phyloP scores from a whole-genome alignment of 1,140 invertebrate species.

The Neodiprion pinetum region DNA sequence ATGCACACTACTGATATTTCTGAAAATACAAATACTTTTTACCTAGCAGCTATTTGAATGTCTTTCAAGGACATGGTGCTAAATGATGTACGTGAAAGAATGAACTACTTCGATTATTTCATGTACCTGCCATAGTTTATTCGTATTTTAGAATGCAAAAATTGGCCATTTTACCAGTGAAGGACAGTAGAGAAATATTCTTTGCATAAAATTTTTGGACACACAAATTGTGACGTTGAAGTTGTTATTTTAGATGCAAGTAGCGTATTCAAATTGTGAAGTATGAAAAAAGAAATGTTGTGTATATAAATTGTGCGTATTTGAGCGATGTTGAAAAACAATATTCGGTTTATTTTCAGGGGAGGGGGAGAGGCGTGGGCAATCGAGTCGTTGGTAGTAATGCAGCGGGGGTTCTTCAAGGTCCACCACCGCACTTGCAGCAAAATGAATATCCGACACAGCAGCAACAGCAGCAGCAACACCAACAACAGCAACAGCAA shows the following conservation, averaged over 20 bases:
- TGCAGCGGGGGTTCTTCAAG: slow-evolving; percentile 53
- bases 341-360: slow-evolving; percentile 50
- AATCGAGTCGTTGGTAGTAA: slow-evolving; percentile 70
- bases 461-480: slow-evolving; percentile 47
- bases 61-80: too few species aligned
- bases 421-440: slow-evolving; percentile 55
- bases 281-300: slow-evolving; percentile 5
- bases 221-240: not conserved
- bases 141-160: too few species aligned
- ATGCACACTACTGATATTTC: too few species aligned
- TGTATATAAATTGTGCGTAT: too few species aligned
- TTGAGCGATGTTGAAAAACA: not conserved
- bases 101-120: too few species aligned
- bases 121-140: too few species aligned
- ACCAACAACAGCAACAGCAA: slow-evolving; percentile 37
- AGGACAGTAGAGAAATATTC: too few species aligned
- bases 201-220: too few species aligned
- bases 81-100: too few species aligned
- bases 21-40: too few species aligned
- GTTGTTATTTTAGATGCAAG: not conserved
- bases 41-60: too few species aligned
- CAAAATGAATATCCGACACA: slow-evolving; percentile 44
- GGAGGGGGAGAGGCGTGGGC: slow-evolving; percentile 65
- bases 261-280: slow-evolving; percentile 11
- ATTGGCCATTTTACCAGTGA: too few species aligned